Percentiles rank a stretch among this genome's conserved stretches.
These are phyloP conservation scores for Poeciliopsis retropinna DNA, from an alignment of 2,113 vertebrate genomes.

Conservation along the genomic window DNA sequence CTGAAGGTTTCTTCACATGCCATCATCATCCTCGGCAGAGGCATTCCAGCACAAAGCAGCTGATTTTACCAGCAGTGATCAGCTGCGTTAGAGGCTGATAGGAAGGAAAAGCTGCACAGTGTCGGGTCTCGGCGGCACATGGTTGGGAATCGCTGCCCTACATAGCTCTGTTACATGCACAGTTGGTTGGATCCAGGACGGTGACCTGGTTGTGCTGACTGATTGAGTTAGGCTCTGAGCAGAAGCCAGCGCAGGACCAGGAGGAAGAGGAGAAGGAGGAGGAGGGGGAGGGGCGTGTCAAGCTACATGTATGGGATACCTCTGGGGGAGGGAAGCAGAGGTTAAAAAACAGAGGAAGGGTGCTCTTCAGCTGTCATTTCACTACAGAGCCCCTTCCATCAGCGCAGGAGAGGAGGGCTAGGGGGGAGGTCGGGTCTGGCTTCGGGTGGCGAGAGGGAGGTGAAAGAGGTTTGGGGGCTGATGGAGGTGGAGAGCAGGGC, in stretches of 20 bases:
- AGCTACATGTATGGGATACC: conserved; percentile 53
- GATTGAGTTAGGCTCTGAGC: conserved; percentile 75
- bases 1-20: conserved; percentile 18
- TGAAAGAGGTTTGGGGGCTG: conserved; percentile 19
- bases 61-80: conserved; percentile 64
- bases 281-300: conserved; percentile 20
- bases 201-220: conserved; percentile 82
- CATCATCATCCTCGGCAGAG: conserved; percentile 11
- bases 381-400: conserved; percentile 66
- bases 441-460: conserved; percentile 29
- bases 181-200: conserved; percentile 68
- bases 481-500: conserved; percentile 8
- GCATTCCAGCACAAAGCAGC: conserved; percentile 47
- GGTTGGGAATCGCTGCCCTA: conserved; percentile 64
- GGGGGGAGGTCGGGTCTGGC: conserved; percentile 59
- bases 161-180: conserved; percentile 46
- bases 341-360: conserved; percentile 35
- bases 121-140: conserved; percentile 62
- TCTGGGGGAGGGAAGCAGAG: conserved; percentile 31
- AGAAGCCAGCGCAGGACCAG: conserved; percentile 66
- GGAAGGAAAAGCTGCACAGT: conserved; percentile 62
- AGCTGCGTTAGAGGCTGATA: conserved; percentile 52
- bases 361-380: conserved; percentile 75
- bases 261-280: conserved; percentile 46
- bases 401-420: conserved; percentile 56